These are phyloP conservation scores for Brachyrhaphis roseni DNA, from an alignment of 2,797 vertebrate genomes.

Conservation along the genomic window DNA sequence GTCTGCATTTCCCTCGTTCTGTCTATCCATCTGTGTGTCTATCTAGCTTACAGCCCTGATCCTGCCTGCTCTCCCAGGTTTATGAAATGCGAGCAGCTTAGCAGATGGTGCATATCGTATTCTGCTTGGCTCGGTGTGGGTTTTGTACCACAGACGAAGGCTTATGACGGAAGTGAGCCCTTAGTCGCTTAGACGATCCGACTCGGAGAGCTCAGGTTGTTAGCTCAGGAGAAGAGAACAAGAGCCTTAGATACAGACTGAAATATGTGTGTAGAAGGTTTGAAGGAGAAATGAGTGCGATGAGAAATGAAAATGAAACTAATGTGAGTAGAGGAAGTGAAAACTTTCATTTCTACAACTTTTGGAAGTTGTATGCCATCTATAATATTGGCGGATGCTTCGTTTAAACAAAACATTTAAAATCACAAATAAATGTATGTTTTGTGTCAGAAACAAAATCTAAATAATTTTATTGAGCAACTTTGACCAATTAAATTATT, in stretches of 20 bases:
- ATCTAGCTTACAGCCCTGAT: conserved; percentile 71
- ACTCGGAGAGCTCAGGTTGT: conserved; percentile 65
- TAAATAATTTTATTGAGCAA: neutral
- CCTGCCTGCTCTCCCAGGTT: conserved; percentile 74
- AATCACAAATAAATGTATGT: neutral
- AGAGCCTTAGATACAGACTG: conserved; percentile 25
- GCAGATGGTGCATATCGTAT: conserved; percentile 78
- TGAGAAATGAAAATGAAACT: conserved; percentile 5
- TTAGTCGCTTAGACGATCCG: conserved; percentile 65
- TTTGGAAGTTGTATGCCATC: neutral
- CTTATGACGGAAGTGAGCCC: conserved; percentile 75
- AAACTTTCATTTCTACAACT: neutral
- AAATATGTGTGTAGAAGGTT: conserved; percentile 8
- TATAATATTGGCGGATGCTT: neutral
- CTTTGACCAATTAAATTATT: neutral
- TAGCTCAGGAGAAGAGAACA: conserved; percentile 44
- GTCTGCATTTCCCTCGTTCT: conserved; percentile 29
- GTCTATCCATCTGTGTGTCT: conserved; percentile 70
- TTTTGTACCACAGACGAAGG: conserved; percentile 76
- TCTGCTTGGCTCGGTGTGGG: conserved; percentile 71
- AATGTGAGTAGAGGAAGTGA: conserved; percentile 12
- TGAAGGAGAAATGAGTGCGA: conserved; percentile 15
- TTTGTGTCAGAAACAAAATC: neutral
- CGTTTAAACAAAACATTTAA: neutral
- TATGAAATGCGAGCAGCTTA: conserved; percentile 76